Base-by-base conservation (phyloP, 2,888 invertebrate genomes). In the Allygus modestus region DNA sequence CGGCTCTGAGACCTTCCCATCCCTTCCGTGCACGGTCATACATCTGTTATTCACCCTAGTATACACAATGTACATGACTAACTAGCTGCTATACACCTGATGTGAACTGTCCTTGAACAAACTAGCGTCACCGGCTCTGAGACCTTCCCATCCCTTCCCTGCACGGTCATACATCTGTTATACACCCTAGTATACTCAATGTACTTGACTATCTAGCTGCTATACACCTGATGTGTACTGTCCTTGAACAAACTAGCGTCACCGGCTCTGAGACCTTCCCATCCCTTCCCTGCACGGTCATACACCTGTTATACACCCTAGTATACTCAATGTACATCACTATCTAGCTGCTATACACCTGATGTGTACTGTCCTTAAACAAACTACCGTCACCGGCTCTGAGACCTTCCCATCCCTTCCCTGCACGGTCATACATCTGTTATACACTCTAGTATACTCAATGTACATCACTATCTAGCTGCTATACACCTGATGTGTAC, bases 1-100 rank as follows among this genome's bases (percentile, higher is more conserved):
- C 51, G 51, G 51, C 51, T n/a, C 51, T n/a, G 51, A 51, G 51
- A 51, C 51, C 17, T 51, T 51, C 51, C n/a, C 51, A 51, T 51
- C 51, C 51, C 51, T 15, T 17, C n/a, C 51, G 2, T 51, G n/a
- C 51, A 51, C 37, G 11, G 11, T 37, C 37, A 37, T 37, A 37
- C 51, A 51, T 51, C 51, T 51, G 51, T 15, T 51, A 51, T 17
- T 9, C 51, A 51, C 51, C 15, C 2, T 51, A 2, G 2, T 5
- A n/a, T n/a, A 51, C n/a, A 51, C n/a, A 51, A 5, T 51, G 51
- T n/a, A 51, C 15, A 51, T 15, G 11, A 11, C 7, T 37, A 37
- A 11, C 37, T 37, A 37, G 37, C 9, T 51, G 17, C 51, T 17
- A 17, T 51, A 51, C 51, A 51, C 4, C 51, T 51, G 17, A 4